phyloP scores from a whole-genome alignment of 2,888 invertebrate species.

The Cabera pusaria region DNA sequence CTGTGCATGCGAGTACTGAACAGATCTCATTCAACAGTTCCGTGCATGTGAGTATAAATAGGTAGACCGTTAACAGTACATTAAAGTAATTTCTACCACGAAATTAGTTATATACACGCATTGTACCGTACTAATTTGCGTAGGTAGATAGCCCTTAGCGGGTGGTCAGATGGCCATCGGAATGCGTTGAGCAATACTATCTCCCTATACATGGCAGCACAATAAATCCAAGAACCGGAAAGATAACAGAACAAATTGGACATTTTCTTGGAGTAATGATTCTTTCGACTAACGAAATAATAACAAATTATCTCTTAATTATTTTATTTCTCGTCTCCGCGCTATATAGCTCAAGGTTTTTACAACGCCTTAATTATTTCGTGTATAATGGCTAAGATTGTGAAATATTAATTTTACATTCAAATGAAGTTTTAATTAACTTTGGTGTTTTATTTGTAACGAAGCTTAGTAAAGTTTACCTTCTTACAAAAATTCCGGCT shows the following conservation, averaged over 20 bases:
- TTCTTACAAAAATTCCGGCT: too few species aligned
- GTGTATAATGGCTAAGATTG: conserved; percentile 33
- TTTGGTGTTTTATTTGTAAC: too few species aligned
- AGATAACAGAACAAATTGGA: conserved; percentile 17
- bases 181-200: conserved; percentile 22
- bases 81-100: conserved; percentile 17
- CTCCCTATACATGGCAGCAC: conserved; percentile 12
- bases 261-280: conserved; percentile 5
- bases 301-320: conserved; percentile 20
- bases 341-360: conserved; percentile 35
- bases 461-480: too few species aligned
- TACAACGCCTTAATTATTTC: conserved; percentile 36
- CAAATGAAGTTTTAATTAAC: conserved; percentile 22
- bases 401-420: conserved; percentile 32
- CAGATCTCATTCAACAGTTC: too few species aligned
- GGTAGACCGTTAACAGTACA: conserved; percentile 6
- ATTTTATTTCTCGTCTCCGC: conserved; percentile 24
- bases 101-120: conserved; percentile 22
- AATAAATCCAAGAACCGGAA: conserved; percentile 20
- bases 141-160: conserved; percentile 19
- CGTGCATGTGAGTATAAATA: too few species aligned
- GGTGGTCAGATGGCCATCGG: conserved; percentile 12
- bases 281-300: conserved; percentile 17
- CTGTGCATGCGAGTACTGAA: background rate
- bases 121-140: conserved; percentile 20